Evolutionary conservation across 2,113 vertebrate species (phyloP).

Genomic region (Fulmarus glacialis): DNA sequence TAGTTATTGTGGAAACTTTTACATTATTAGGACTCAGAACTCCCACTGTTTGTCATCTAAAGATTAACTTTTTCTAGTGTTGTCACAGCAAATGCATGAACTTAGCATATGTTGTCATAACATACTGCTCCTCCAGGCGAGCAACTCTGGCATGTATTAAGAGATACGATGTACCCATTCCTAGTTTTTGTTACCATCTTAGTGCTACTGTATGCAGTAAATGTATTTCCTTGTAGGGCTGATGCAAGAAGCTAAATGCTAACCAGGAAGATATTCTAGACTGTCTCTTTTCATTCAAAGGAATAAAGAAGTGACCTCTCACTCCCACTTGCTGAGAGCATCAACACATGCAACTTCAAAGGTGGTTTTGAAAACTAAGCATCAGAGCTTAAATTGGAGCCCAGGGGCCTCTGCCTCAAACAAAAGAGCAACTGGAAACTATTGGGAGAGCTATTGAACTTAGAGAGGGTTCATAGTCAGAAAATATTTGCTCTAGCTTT

Average conservation of each 20-base stretch:
- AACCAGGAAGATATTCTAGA: background rate
- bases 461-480: background rate
- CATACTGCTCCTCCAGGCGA: background rate
- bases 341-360: constrained; percentile 12
- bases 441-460: background rate
- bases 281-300: background rate
- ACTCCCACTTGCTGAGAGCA: constrained; percentile 1
- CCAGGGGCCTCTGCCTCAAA: constrained; percentile 18
- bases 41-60: background rate
- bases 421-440: background rate
- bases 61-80: background rate
- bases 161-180: background rate
- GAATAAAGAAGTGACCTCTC: constrained; percentile 11
- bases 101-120: background rate
- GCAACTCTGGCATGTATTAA: background rate
- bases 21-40: background rate
- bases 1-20: background rate
- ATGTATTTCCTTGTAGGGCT: background rate
- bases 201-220: background rate
- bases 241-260: background rate
- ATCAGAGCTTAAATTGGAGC: background rate
- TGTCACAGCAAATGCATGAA: background rate
- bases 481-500: constrained; percentile 33
- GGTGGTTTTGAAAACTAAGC: background rate
- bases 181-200: background rate